phyloP scores from a whole-genome alignment of 2,113 vertebrate species.

The Dermatemys mawii region DNA sequence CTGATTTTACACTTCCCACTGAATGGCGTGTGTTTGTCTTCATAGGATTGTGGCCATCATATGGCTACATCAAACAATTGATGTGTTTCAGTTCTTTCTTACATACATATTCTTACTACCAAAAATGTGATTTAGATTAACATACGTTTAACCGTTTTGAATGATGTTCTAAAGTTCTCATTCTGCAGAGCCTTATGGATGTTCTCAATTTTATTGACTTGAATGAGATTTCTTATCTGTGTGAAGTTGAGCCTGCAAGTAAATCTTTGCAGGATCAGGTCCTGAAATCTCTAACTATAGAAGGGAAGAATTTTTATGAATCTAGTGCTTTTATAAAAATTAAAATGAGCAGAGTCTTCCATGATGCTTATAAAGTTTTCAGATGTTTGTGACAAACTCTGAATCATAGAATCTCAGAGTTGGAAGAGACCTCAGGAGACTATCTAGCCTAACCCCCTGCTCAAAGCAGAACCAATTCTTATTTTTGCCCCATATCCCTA shows the following conservation, averaged over 20 bases:
- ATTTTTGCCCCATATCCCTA: no score
- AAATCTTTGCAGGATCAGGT: background rate
- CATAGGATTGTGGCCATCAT: background rate
- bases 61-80: background rate
- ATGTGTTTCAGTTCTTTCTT: background rate
- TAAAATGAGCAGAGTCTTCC: background rate
- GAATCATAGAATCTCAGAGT: no score
- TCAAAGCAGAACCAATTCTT: no score
- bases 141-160: background rate
- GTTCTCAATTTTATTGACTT: background rate
- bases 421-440: no score
- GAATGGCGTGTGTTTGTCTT: background rate
- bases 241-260: background rate
- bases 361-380: constrained; percentile 28
- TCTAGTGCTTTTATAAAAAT: background rate
- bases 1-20: fast-evolving
- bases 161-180: background rate
- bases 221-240: background rate
- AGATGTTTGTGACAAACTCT: background rate
- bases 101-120: background rate
- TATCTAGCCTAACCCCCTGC: no score
- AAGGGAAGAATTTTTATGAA: background rate
- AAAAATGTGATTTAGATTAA: background rate
- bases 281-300: background rate
- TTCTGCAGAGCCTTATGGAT: background rate